Conservation (phyloP, 2,888 invertebrate species). For the Bruchidius siliquastri region DNA sequence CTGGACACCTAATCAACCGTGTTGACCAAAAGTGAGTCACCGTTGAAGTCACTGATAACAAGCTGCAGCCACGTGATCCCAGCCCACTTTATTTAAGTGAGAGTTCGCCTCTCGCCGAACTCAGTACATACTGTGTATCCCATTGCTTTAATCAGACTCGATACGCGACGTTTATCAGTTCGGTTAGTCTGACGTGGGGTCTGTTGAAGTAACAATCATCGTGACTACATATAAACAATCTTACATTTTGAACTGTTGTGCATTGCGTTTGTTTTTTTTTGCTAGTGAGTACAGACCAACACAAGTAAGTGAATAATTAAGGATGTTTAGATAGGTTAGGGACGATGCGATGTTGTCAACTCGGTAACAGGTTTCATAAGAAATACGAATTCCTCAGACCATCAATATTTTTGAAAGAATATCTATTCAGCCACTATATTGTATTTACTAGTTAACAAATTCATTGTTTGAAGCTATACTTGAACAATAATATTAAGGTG, state of each 20-base stretch:
- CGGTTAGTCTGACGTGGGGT: neutral
- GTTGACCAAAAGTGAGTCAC: neutral
- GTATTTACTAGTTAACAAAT: too few relatives aligned
- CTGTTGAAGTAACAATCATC: neutral
- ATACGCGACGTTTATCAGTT: neutral
- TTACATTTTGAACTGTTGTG: neutral
- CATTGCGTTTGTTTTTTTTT: neutral
- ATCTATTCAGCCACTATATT: too few relatives aligned
- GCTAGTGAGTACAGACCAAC: neutral
- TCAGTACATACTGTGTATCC: neutral
- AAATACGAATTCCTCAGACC: too few relatives aligned
- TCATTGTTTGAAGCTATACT: too few relatives aligned
- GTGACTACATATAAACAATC: neutral
- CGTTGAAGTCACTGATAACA: neutral
- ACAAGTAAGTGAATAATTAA: neutral
- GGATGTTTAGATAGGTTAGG: neutral
- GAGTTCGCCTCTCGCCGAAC: neutral
- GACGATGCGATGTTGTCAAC: neutral
- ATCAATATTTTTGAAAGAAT: too few relatives aligned
- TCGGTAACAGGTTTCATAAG: too few relatives aligned
- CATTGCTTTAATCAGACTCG: too few relatives aligned
- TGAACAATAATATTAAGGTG: too few relatives aligned
- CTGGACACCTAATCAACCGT: too few relatives aligned
- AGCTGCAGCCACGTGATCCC: neutral
- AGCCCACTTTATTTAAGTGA: neutral